Base-by-base conservation (phyloP, 2,113 vertebrate genomes). In the Micromys minutus region DNA sequence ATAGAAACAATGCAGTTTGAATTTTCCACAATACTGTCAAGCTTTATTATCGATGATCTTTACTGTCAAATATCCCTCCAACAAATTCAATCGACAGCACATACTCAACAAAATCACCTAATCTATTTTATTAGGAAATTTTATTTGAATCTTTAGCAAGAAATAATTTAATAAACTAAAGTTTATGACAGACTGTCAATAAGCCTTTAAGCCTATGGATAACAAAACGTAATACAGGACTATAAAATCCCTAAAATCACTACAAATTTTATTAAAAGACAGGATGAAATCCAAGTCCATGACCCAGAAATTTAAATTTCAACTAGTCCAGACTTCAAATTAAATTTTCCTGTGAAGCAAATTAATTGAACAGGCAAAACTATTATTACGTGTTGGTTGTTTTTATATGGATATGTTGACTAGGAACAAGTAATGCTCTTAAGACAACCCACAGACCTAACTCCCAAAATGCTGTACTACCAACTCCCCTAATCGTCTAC, bases 401-500 rank as follows among this genome's bases (percentile, higher is more conserved):
- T 93, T 74, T 90, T 85, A 91, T 85, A 91, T 61, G 63, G 65
- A 93, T 34, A 96, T 77, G 19, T 45, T 75, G 31, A 85, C 24
- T 84, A 34, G 61, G 63, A 94, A 94, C 12, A 90, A 59, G 42
- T 2, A 16, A 61, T 84, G 52, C 80, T 79, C 76, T 92, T 57
- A 96, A 95, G 75, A 94, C n/a, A 93, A 21, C 8, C 84, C 93
- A 90, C 39, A 90, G 67, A 47, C 91, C 87, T 94, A 95, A 93
- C 71, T 93, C 80, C 59, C 52, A 87, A 95, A 95, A 93, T 80
- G 75, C 71, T 91, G 19, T 26, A 88, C 71, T 67, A 95, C 67
- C 93, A 96, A 95, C 95, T 89, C 63, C 74, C 92, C 57, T 93
- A 88, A 92, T 96, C 76, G 91, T 97, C 36, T 81, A 94, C 76